These are phyloP conservation scores for Chaetogeoica ovagalla DNA, from an alignment of 2,888 invertebrate species.

Conservation along the genomic window DNA sequence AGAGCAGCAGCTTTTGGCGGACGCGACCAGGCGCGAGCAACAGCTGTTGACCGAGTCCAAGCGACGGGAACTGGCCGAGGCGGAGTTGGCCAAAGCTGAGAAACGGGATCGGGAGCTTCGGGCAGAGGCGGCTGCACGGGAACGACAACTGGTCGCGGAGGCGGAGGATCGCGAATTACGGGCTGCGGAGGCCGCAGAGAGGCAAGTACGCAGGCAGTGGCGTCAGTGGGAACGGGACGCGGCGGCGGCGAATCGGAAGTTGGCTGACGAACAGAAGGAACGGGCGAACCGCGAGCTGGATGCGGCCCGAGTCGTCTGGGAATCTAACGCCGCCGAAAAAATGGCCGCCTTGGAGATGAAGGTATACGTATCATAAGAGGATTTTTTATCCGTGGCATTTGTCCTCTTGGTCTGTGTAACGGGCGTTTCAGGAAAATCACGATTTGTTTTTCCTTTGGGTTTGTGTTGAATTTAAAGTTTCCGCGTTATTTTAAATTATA, in stretches of 20 bases:
- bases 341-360: conserved; percentile 11
- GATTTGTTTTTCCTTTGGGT: no score
- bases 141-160: conserved; percentile 21
- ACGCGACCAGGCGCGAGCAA: conserved; percentile 6
- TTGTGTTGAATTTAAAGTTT: no score
- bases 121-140: conserved; percentile 7
- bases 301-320: background rate
- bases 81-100: conserved; percentile 1
- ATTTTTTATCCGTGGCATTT: no score
- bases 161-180: conserved; percentile 65
- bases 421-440: no score
- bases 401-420: no score
- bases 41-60: background rate
- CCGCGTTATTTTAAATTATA: no score
- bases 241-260: background rate
- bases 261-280: conserved; percentile 8
- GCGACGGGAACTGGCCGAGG: background rate
- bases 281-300: background rate
- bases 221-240: conserved; percentile 30
- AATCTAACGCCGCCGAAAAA: background rate
- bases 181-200: conserved; percentile 71
- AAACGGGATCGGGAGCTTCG: conserved; percentile 20
- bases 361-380: no score
- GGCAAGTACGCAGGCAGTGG: conserved; percentile 52
- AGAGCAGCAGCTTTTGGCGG: conserved; percentile 31